Evolutionary conservation across 2,113 vertebrate species (phyloP).

Genomic region (Benitochromis conjunctus): DNA sequence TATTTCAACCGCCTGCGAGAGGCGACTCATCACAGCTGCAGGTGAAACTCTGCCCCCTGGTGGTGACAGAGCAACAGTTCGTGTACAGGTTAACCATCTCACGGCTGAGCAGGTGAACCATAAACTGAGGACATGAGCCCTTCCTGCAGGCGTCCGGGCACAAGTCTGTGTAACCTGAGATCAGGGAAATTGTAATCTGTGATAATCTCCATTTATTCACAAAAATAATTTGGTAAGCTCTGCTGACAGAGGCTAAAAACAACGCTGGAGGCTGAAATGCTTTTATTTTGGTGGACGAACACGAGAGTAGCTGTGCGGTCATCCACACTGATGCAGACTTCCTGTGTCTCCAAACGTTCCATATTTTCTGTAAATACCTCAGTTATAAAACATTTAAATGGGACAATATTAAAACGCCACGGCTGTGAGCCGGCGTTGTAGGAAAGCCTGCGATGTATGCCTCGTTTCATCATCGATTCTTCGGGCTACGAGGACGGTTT

Average conservation of each 20-base stretch:
- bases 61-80: neutral
- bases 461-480: neutral
- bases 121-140: rapidly evolving
- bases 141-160: rapidly evolving
- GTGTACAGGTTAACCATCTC: neutral
- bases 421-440: no score
- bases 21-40: neutral
- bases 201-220: no score
- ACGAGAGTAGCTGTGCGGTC: neutral
- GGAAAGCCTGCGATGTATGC: neutral
- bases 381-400: neutral
- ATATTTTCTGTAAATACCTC: neutral
- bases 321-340: neutral
- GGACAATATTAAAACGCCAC: neutral
- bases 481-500: neutral
- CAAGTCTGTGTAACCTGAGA: neutral
- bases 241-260: neutral
- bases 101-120: neutral
- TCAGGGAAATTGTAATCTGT: neutral
- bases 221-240: no score
- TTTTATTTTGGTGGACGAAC: neutral
- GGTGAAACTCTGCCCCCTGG: neutral
- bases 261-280: neutral
- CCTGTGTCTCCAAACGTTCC: rapidly evolving
- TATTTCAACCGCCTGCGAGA: neutral